Base-by-base conservation (phyloP, 2,888 invertebrate genomes). In the Orchestes rusci region DNA sequence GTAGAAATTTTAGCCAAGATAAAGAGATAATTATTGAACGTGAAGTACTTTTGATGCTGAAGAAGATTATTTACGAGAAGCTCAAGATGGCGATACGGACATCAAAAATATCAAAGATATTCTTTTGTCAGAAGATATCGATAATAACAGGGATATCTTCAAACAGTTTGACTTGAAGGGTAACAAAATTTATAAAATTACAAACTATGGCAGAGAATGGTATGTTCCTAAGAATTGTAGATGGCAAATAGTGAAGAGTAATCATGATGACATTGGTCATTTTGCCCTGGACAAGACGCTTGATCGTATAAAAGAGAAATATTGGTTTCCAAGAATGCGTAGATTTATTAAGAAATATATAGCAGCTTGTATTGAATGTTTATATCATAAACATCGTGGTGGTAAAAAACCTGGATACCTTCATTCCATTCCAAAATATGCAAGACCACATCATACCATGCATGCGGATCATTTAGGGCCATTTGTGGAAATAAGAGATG, bases 401-500 rank as follows among this genome's bases (percentile, higher is more conserved):
- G 23, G 23, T 23, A 23, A 23, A 23, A 5, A 10, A 17, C 16
- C n/a, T n/a, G n/a, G n/a, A n/a, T 44, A 29, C 27, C 29, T 50
- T 35, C 50, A 50, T 39, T 40, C 50, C 8, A 52, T 52, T 30
- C 46, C 39, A 4, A 52, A 52, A 28, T 33, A 30, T 20, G 33
- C 43, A 8, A 12, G 18, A 17, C 41, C 50, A 16, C 41, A 38
- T 20, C 50, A 48, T 28, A 45, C 40, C 3, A 8, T 49, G n/a
- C 46, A 68, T 46, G 38, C 67, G 1, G 68, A 69, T 48, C 68
- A 69, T 43, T 41, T 68, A 5, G 65, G 65, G 1, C 66, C 65
- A 10, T 69, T 69, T 47, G 56, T 61, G 4, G 56, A 52, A 19
- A 61, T 58, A 23, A 56, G 50, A 17, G 53, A 39, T 1, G 58